Evolutionary conservation across 2,797 vertebrate species (phyloP), one percentile per base, ranked within the genome.

Genomic region (Synaphobranchus kaupii): DNA sequence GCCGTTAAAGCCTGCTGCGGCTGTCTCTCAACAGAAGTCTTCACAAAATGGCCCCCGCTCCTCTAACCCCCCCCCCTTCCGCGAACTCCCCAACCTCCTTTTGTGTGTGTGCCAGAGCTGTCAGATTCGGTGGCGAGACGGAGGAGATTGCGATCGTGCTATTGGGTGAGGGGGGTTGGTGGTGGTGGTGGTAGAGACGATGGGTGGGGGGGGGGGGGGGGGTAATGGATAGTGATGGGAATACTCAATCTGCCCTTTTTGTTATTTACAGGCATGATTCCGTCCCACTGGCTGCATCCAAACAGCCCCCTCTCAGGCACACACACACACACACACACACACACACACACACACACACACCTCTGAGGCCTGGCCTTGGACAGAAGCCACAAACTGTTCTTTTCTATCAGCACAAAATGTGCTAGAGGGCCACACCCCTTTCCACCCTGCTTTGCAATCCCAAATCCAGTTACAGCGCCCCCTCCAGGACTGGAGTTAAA

Each of bases 321-420:
- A 54, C 52, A 54, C 52, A 54, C 15, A 1, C 12, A 12, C 52
- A 3, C 52, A 13, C 15, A 54, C 15, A 54, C 52, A 15, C 52
- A 54, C 52, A 12, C 52, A 15, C 52, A 15, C 52, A 54, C 39
- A 39, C 39, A 1, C 39, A 7, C 48, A 90, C 93, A 92, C 93
- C 95, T 68, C 91, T 91, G 92, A 93, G 91, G 91, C 88, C 94
- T 93, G 93, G 95, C 94, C 95, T 96, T 96, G 95, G 95, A 93
- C 90, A 86, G 88, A 90, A 91, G 95, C 95, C 95, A 94, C 94
- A 93, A 94, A 95, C 94, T 84, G 90, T 95, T 96, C 92, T 94
- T 93, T 94, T 94, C 93, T 93, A 73, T 91, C 92, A 94, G 95
- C 95, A 93, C 82, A 17, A 48, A 93, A 93, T 17, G 34, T 88